Percentiles rank a stretch among this genome's conserved stretches.
Conservation (phyloP, 2,113 vertebrate species). For the Forbesichthys papilliferus region DNA sequence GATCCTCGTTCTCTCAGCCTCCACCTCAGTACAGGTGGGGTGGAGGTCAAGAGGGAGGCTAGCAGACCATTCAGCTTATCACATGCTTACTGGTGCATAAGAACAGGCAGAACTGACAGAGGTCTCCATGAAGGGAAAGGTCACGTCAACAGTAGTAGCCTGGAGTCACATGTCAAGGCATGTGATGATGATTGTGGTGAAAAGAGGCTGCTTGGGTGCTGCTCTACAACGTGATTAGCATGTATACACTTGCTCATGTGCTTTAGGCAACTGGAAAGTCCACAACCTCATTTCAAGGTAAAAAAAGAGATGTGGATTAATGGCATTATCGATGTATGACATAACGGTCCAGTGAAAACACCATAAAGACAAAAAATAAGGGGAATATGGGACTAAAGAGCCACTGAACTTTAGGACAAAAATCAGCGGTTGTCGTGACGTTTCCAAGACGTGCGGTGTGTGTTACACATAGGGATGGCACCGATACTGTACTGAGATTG, state of each 20-base stretch:
- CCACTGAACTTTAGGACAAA: neutral
- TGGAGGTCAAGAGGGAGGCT: neutral
- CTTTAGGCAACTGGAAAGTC: slow-evolving; percentile 8
- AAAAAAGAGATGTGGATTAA: slow-evolving; percentile 1
- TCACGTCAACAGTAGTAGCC: slow-evolving; percentile 2
- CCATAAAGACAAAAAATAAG: neutral
- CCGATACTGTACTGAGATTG: no score
- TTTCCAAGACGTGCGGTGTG: slow-evolving; percentile 20
- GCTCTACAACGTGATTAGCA: slow-evolving; percentile 29
- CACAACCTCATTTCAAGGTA: slow-evolving; percentile 20
- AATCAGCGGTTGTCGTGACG: neutral
- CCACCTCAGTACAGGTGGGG: neutral
- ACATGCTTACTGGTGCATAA: neutral
- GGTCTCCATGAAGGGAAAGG: slow-evolving; percentile 35
- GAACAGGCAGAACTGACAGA: neutral
- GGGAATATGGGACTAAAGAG: neutral
- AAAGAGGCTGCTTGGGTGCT: slow-evolving; percentile 10
- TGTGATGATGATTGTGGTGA: slow-evolving; percentile 27
- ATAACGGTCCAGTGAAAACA: no score
- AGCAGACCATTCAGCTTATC: neutral
- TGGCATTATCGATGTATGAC: slow-evolving; percentile 11
- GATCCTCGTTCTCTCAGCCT: neutral
- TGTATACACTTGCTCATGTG: slow-evolving; percentile 2
- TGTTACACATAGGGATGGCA: no score
- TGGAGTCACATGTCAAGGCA: slow-evolving; percentile 34